Evolutionary conservation across 2,888 invertebrate genomes (phyloP).

Genomic region (Clivina fossor): DNA sequence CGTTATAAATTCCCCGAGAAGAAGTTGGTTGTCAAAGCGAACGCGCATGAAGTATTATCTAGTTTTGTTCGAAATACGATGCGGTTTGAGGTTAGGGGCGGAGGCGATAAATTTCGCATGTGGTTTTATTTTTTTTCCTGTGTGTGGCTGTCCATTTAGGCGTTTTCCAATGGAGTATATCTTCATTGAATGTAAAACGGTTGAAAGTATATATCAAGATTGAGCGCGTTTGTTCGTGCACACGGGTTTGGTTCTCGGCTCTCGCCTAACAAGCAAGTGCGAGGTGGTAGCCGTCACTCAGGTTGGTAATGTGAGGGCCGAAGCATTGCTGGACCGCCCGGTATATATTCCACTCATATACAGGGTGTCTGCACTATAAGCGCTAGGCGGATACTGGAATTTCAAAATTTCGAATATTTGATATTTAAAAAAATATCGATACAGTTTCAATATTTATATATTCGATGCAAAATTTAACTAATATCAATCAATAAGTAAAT

Average conservation of each 20-base stretch:
- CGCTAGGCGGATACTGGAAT: no score
- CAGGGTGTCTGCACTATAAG: no score
- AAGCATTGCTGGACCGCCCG: slow-evolving; percentile 16
- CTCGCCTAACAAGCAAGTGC: slow-evolving; percentile 8
- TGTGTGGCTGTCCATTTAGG: slow-evolving; percentile 12
- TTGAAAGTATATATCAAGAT: no score
- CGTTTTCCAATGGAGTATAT: slow-evolving; percentile 19
- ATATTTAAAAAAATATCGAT: no score
- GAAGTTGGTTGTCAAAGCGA: not conserved
- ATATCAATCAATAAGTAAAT: no score
- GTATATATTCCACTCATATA: not conserved
- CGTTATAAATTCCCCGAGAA: not conserved
- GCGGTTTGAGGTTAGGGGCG: not conserved
- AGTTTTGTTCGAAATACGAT: not conserved
- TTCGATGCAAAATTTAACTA: no score
- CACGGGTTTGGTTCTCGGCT: slow-evolving; percentile 1
- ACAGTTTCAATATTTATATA: no score
- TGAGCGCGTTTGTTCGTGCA: no score
- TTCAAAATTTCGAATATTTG: no score
- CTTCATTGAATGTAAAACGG: slow-evolving; percentile 24
- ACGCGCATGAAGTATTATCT: not conserved
- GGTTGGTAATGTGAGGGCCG: slow-evolving; percentile 8
- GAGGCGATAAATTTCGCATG: slow-evolving; percentile 12
- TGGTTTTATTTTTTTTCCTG: not conserved
- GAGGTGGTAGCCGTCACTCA: slow-evolving; percentile 23